A percentile compares a stretch with the other conserved stretches of the same genome.
These are phyloP conservation scores for Pogonomyrmex barbatus DNA, from an alignment of 1,140 invertebrate genomes.

Conservation along the genomic window DNA sequence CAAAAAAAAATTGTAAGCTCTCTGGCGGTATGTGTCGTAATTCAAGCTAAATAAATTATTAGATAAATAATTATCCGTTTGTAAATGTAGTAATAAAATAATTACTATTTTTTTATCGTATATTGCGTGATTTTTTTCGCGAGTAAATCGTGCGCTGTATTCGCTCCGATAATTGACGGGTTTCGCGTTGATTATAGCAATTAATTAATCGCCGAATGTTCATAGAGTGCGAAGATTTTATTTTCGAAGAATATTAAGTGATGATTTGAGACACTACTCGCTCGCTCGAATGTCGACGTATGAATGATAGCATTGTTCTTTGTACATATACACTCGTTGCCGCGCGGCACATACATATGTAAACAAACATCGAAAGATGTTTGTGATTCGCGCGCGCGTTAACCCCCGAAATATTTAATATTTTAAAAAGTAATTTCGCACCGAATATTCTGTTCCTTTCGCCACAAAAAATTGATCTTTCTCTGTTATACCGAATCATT, in stretches of 20 bases:
- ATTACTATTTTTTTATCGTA: background rate
- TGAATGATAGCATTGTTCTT: background rate
- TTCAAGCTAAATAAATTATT: background rate
- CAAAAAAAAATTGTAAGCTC: background rate
- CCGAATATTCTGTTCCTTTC: too few relatives aligned
- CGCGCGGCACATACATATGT: background rate
- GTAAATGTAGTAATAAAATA: background rate
- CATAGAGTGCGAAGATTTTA: background rate
- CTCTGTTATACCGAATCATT: too few relatives aligned
- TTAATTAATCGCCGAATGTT: slow-evolving; percentile 5
- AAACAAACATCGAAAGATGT: background rate
- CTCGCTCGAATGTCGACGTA: background rate
- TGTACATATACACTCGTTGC: background rate
- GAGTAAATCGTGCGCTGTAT: background rate
- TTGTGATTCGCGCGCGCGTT: background rate
- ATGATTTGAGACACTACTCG: background rate
- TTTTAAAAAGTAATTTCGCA: too few relatives aligned
- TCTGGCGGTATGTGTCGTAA: background rate
- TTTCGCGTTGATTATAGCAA: background rate
- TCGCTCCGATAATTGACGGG: background rate
- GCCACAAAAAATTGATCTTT: too few relatives aligned
- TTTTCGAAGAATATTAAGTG: background rate
- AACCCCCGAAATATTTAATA: background rate
- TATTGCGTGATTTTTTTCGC: background rate
- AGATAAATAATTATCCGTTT: background rate